Base-by-base conservation (phyloP, 1,140 invertebrate species). In the Zophobas morio region DNA sequence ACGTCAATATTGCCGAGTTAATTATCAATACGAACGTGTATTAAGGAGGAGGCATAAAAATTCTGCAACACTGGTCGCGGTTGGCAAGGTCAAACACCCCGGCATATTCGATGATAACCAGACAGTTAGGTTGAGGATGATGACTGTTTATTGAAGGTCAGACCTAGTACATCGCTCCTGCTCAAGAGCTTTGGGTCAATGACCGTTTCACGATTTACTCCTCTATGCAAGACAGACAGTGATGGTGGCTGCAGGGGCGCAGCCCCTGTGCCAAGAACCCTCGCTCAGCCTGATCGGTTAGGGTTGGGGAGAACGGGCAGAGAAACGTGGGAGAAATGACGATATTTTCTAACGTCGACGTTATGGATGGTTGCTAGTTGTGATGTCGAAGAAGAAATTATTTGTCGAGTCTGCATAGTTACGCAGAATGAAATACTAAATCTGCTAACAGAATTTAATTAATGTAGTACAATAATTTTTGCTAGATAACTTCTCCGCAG, bases 81-180 rank as follows among this genome's bases (percentile, higher is more conserved):
- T 39, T 35, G 71, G 73, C 73, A 75, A 75, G 73, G 73, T 75
- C 73, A 75, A 75, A 75, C 57, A 75, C 73, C 73, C 57, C 51
- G 56, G 51, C 54, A 56, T 74, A 60, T 74, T 74, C 53, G 54
- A 75, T 75, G 73, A 75, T 75, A 75, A 75, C 73, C 73, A 75
- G 73, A 75, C 73, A 75, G 73, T 75, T 75, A 75, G 73, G 36
- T 75, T 63, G 73, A 47, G 73, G 46, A 75, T 60, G 73, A 75
- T 75, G 73, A 63, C 71, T 75, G 57, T 75, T 60, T 63, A 75
- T 75, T 75, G 73, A 75, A 75, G 73, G 73, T 75, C 73, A 75
- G 57, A 60, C 73, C 63, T 75, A 75, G 73, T 75, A 75, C 73
- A 75, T 42, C 73, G 73, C 73, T 75, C 73, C 73, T 75, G 73